Evolutionary conservation across 2,797 vertebrate genomes (phyloP).

Genomic region (Lycodopsis pacificus): DNA sequence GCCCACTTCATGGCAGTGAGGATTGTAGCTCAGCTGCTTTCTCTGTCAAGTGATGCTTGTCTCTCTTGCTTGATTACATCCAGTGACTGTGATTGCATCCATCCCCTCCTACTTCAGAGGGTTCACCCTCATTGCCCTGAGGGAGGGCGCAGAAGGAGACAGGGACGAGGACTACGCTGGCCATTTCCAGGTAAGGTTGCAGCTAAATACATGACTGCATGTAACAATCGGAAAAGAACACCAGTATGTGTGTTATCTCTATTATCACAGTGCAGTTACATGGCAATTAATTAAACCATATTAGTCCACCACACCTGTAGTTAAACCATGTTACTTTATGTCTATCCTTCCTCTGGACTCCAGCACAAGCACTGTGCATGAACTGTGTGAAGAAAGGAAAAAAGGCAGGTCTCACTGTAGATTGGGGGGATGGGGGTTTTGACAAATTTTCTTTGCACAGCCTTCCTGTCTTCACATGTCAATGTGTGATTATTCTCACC

Average conservation of each 20-base stretch:
- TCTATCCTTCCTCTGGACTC: neutral
- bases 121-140: slow-evolving; percentile 94
- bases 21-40: slow-evolving; percentile 5
- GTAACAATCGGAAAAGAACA: neutral
- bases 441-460: slow-evolving; percentile 38
- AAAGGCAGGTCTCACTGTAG: neutral
- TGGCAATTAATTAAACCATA: neutral
- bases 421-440: neutral
- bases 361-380: slow-evolving; percentile 1
- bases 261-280: neutral
- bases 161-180: slow-evolving; percentile 95
- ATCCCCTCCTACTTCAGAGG: slow-evolving; percentile 96
- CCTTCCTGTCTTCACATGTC: slow-evolving; percentile 47
- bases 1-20: neutral
- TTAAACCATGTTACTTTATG: neutral
- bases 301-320: neutral
- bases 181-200: slow-evolving; percentile 90
- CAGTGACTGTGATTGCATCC: slow-evolving; percentile 92
- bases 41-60: slow-evolving; percentile 36
- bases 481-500: slow-evolving; percentile 69
- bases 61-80: slow-evolving; percentile 49
- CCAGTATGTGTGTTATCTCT: neutral
- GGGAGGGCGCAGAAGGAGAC: slow-evolving; percentile 93
- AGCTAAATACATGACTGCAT: neutral
- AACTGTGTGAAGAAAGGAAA: slow-evolving; percentile 18